Evolutionary conservation across 2,797 vertebrate genomes (phyloP).

Genomic region (Acomys russatus): DNA sequence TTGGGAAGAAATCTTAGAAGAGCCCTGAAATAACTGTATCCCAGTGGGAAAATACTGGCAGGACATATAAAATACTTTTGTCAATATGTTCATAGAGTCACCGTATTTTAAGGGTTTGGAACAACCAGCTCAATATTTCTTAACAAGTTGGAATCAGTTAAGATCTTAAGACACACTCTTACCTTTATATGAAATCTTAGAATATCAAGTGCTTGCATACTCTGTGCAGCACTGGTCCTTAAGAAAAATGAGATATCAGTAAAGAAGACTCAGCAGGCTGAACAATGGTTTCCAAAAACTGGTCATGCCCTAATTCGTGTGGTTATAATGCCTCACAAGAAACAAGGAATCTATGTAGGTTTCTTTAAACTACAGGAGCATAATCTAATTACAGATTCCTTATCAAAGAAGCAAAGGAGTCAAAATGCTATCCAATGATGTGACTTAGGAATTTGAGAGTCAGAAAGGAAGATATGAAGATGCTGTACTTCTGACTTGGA

Average conservation of each 20-base stretch:
- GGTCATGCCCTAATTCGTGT: not conserved
- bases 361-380: not conserved
- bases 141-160: not conserved
- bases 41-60: conserved; percentile 10
- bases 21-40: conserved; percentile 31
- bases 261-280: not conserved
- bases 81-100: conserved; percentile 6
- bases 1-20: conserved; percentile 52
- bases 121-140: conserved; percentile 40
- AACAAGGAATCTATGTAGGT: not conserved
- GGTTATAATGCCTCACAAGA: not conserved
- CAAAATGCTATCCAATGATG: not conserved
- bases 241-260: conserved; percentile 26
- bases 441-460: not conserved
- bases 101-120: conserved; percentile 37
- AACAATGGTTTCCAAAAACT: not conserved
- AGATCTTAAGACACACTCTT: conserved; percentile 30
- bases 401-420: not conserved
- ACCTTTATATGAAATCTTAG: conserved; percentile 34
- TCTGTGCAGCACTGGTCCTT: conserved; percentile 10
- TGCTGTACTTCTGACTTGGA: not conserved
- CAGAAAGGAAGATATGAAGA: not conserved
- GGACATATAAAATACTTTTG: conserved; percentile 12
- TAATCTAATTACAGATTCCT: conserved; percentile 23
- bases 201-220: not conserved